A percentile compares a stretch with the other conserved stretches of the same genome.
phyloP scores from a whole-genome alignment of 2,113 vertebrate species.

The Irena cyanogastra region DNA sequence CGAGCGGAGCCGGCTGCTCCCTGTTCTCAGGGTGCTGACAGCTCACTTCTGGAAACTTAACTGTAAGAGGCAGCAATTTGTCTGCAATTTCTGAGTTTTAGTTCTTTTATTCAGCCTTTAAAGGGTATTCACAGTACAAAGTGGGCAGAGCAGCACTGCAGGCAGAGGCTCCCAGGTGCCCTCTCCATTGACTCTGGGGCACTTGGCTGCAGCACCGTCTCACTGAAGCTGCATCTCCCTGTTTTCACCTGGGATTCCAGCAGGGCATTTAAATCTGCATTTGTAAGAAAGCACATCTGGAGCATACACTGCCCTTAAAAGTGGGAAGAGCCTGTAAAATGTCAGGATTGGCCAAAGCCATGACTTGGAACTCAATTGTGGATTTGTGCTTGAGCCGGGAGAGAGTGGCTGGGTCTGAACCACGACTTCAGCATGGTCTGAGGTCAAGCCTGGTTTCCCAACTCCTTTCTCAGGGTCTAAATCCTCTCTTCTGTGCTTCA shows the following conservation, averaged over 20 bases:
- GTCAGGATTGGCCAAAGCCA: not conserved
- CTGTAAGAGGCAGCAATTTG: not conserved
- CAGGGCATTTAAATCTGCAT: not conserved
- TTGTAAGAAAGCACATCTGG: not conserved
- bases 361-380: not conserved
- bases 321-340: not conserved
- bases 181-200: fast-evolving
- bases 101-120: not conserved
- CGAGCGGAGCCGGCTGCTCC: not conserved
- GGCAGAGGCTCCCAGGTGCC: not conserved
- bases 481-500: not conserved
- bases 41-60: not conserved
- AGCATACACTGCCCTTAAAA: not conserved
- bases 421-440: fast-evolving
- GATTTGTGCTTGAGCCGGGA: not conserved
- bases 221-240: not conserved
- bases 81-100: not conserved
- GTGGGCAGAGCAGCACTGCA: not conserved
- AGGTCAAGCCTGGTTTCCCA: not conserved
- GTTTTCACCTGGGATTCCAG: not conserved
- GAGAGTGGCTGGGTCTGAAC: not conserved
- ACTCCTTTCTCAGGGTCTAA: not conserved
- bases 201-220: not conserved
- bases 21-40: not conserved
- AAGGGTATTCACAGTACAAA: not conserved